Evolutionary conservation across 2,113 vertebrate species (phyloP), one percentile per base, ranked within the genome.

Genomic region (Antennarius striatus): DNA sequence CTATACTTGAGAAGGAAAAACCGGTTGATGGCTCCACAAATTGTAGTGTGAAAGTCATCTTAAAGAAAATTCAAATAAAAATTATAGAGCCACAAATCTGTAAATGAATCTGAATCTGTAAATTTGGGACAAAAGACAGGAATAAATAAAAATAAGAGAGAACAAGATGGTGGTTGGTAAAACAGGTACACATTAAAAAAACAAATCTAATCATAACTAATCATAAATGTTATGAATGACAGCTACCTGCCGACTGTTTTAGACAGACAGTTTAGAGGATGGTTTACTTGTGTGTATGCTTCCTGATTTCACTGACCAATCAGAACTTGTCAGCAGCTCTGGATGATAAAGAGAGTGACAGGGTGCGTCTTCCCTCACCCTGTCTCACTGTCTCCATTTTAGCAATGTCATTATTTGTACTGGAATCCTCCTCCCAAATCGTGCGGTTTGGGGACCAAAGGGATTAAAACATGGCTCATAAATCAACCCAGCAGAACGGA

Each of bases 381-480:
- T 62, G 61, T 79, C 62, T 65, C 47, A 68, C 63, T 63, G 78
- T 77, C 80, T 84, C 76, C 77, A 66, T 10, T 87, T 85, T 88
- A 80, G 87, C 82, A 86, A 79, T 84, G 83, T 82, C 83, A 89
- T 91, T 89, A 86, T 83, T 90, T 90, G 86, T 67, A 79, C 53
- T 82, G 67, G 77, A 84, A 62, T 86, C 83, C 74, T 79, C 71
- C 87, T 79, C 82, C 82, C 80, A 80, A 80, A 78, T 83, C 77
- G 81, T 88, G 90, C 58, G 89, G 90, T 91, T 79, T 73, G 45
- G 77, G 86, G 79, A 86, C 84, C 83, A 84, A 86, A 83, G 80
- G 73, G 80, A 87, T 84, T 83, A 79, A 89, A 90, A 90, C 82
- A 86, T 77, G 83, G 86, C 75, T 86, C 86, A 87, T 92, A 92